Base-by-base conservation (phyloP, 2,888 invertebrate species). In the Meliscaeva auricollis region DNA sequence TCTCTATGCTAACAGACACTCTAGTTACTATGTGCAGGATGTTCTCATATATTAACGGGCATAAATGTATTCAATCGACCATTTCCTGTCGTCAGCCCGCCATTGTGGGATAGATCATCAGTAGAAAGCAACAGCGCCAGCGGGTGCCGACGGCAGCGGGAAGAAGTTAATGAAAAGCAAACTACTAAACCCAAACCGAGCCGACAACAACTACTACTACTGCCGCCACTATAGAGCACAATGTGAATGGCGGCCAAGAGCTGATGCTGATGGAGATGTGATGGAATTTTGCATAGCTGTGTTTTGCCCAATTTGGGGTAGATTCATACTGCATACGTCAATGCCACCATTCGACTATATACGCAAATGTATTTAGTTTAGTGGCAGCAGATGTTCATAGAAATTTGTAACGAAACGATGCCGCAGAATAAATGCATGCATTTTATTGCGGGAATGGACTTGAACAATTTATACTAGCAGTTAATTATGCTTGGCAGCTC, bases 21-120 rank as follows among this genome's bases (percentile, higher is more conserved):
- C 30, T 54, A 56, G 56, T 56, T 17, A 38, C 76, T 80, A 81
- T 85, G 64, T 85, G 84, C 87, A 92, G 92, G 92, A 93, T 93
- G 93, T 92, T 90, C 91, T 92, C 92, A 93, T 93, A 93, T 93
- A 91, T 91, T 92, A 90, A 90, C 92, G 88, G 89, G 89, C 88
- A 90, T 87, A 90, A 90, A 90, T 89, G 88, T 87, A 77, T 88
- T 88, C 89, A 90, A 90, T 90, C 89, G 89, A 90, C 89, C 87
- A 89, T 89, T 90, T 90, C 90, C 90, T 88, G 89, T 87, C 89
- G 89, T 85, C 89, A 89, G 89, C 89, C 89, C 88, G 89, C 89
- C 76, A 84, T 80, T 76, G 75, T 76, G 75, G 62, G 79, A 62
- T 77, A 48, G 72, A 73, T 87, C 82, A 62, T 58, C 46, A 11